Percentiles rank a stretch among this genome's conserved stretches.
Evolutionary conservation across 2,797 vertebrate species (phyloP).

Genomic region (Paedocypris micromegethes): DNA sequence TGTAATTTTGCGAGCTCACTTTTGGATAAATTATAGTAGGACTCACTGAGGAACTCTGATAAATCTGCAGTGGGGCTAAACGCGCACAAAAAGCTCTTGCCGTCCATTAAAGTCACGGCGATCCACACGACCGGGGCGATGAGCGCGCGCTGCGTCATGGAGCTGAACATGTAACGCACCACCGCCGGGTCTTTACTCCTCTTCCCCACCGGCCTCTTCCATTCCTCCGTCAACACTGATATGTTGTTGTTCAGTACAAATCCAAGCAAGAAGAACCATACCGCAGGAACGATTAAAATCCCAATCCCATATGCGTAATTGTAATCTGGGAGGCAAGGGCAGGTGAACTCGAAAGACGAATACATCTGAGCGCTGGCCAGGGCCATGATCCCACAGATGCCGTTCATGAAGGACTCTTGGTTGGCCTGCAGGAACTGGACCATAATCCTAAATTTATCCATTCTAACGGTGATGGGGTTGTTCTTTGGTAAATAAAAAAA

Average conservation of each 20-base stretch:
- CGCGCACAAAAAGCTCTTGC: conserved; percentile 90
- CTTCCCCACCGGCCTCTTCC: conserved; percentile 80
- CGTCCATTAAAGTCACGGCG: conserved; percentile 87
- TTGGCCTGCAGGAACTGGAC: conserved; percentile 97
- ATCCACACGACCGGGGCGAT: conserved; percentile 89
- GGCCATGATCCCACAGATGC: conserved; percentile 95
- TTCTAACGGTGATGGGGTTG: background rate
- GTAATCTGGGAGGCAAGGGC: conserved; percentile 87
- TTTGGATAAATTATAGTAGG: conserved; percentile 56
- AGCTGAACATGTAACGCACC: conserved; percentile 91
- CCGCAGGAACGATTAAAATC: conserved; percentile 80
- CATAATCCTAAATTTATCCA: conserved; percentile 82
- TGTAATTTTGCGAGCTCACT: conserved; percentile 69
- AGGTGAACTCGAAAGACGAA: conserved; percentile 90
- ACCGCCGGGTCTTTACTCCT: conserved; percentile 79
- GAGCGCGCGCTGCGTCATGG: conserved; percentile 86
- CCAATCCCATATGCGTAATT: conserved; percentile 84
- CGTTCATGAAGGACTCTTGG: conserved; percentile 97
- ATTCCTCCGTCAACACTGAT: conserved; percentile 90
- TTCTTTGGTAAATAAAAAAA: background rate
- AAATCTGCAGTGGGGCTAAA: conserved; percentile 80
- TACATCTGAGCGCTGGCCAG: conserved; percentile 93
- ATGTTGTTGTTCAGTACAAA: conserved; percentile 95
- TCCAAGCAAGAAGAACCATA: conserved; percentile 89
- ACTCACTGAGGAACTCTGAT: conserved; percentile 72